phyloP scores from a whole-genome alignment of 2,888 invertebrate genomes.

The Cantharis lateralis region DNA sequence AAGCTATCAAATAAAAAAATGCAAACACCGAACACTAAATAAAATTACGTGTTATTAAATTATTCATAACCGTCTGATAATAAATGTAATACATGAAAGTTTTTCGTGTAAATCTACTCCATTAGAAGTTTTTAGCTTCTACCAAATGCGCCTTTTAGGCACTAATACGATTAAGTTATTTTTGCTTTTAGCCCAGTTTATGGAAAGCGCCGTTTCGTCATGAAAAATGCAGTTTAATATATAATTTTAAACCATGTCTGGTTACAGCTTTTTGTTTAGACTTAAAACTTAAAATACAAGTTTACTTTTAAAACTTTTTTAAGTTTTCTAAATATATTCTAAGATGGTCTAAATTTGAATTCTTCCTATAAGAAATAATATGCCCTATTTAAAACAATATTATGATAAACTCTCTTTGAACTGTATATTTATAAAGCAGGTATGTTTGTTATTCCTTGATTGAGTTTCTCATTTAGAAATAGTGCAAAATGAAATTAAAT shows the following conservation, averaged over 20 bases:
- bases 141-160: conserved; percentile 26
- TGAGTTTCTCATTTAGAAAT: not conserved
- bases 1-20: conserved; percentile 20
- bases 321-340: not conserved
- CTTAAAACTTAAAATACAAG: not conserved
- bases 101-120: conserved; percentile 26
- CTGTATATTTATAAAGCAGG: not conserved
- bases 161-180: conserved; percentile 32
- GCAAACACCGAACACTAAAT: conserved; percentile 1
- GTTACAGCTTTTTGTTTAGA: not conserved
- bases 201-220: conserved; percentile 23
- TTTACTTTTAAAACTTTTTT: not conserved
- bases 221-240: conserved; percentile 31
- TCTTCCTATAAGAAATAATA: not conserved
- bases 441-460: not conserved
- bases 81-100: conserved; percentile 27
- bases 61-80: conserved; percentile 27
- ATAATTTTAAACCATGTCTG: conserved; percentile 12
- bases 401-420: not conserved
- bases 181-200: conserved; percentile 31
- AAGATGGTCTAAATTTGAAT: not conserved
- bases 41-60: conserved; percentile 22
- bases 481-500: not conserved
- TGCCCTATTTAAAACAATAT: not conserved
- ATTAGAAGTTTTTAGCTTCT: conserved; percentile 30